Evolutionary conservation across 2,797 vertebrate species (phyloP).

Genomic region (Tinamus major): DNA sequence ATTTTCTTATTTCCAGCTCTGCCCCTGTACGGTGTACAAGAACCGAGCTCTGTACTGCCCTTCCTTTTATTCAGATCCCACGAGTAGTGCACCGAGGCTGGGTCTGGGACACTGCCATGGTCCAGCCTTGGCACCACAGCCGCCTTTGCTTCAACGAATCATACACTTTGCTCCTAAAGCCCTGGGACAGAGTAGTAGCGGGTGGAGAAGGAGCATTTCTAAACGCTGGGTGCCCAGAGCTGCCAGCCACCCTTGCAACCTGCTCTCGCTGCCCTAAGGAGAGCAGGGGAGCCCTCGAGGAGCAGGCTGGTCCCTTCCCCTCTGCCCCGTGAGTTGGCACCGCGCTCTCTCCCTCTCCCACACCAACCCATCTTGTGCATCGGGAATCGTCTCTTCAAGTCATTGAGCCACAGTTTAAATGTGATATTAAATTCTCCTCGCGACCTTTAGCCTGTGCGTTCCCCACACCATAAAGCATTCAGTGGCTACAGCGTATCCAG

Average conservation of each 20-base stretch:
- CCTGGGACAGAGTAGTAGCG: background rate
- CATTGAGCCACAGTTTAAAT: conserved; percentile 12
- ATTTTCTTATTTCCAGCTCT: background rate
- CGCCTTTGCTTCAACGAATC: background rate
- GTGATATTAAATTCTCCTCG: conserved; percentile 20
- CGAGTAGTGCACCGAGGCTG: accelerated
- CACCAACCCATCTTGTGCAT: background rate
- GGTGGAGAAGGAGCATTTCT: background rate
- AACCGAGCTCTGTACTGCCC: background rate
- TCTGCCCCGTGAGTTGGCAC: background rate
- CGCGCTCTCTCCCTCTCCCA: background rate
- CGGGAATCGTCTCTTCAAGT: background rate
- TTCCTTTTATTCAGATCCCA: background rate
- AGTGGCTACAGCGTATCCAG: background rate
- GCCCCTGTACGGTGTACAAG: background rate
- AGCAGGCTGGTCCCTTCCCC: background rate
- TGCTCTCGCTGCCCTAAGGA: background rate
- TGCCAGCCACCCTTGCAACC: too few species aligned
- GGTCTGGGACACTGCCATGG: background rate
- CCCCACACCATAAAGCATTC: background rate
- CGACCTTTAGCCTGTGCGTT: background rate
- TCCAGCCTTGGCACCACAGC: background rate
- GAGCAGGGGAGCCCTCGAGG: background rate
- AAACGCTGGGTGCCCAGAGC: too few species aligned
- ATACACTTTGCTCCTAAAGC: background rate